Percentiles rank a stretch among this genome's conserved stretches.
These are phyloP conservation scores for Stenchaetothrips biformis DNA, from an alignment of 2,888 invertebrate species.

Conservation along the genomic window DNA sequence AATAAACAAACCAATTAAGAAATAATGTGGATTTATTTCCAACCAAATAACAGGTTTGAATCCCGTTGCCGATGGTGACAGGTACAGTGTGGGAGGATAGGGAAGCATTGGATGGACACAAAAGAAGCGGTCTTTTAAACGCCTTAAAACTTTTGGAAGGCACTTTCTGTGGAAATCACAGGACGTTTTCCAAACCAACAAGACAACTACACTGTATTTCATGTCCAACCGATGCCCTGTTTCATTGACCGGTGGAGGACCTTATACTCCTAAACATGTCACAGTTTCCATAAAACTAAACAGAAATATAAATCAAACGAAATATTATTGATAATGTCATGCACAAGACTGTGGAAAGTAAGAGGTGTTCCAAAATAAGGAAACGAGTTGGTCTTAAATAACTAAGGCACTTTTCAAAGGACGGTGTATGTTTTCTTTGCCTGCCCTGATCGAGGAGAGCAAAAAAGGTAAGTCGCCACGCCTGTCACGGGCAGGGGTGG, in stretches of 20 bases:
- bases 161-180: not conserved
- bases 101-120: not conserved
- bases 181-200: not conserved
- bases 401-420: not conserved
- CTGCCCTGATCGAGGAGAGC: not conserved
- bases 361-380: not conserved
- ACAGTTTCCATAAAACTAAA: not conserved
- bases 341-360: not conserved
- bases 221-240: not conserved
- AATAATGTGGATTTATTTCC: slow-evolving; percentile 6
- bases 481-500: not conserved
- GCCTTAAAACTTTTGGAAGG: not conserved
- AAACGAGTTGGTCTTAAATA: not conserved
- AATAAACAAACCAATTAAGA: not conserved
- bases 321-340: not conserved
- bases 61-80: not conserved
- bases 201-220: too few relatives aligned
- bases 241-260: not conserved
- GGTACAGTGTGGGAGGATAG: not conserved
- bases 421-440: not conserved
- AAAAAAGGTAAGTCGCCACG: not conserved
- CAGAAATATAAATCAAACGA: not conserved
- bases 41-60: not conserved
- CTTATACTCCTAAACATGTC: not conserved
- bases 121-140: not conserved